phyloP scores from a whole-genome alignment of 1,140 invertebrate genomes.

The Xylocopa sonorina region DNA sequence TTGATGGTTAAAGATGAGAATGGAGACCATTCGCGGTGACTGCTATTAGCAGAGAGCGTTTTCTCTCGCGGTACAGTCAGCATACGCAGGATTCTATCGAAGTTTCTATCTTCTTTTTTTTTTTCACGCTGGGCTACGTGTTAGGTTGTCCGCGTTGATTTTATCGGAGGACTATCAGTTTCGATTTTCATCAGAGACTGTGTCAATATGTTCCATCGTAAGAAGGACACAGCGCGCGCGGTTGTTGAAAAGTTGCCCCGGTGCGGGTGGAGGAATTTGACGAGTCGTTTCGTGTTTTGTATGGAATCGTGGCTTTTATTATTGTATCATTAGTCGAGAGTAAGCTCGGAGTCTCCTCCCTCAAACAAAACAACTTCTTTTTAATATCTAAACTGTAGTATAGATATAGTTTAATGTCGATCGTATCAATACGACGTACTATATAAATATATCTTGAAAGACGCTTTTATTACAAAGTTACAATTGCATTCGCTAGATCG shows the following conservation, averaged over 20 bases:
- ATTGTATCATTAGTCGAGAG: background rate
- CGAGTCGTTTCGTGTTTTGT: background rate
- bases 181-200: too few relatives aligned
- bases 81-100: too few relatives aligned
- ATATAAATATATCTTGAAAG: background rate
- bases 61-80: too few relatives aligned
- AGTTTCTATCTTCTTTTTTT: background rate
- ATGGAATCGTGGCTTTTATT: background rate
- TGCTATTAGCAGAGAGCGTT: too few relatives aligned
- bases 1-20: too few relatives aligned
- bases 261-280: background rate
- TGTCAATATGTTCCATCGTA: background rate
- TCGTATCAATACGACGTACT: background rate
- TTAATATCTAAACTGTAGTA: background rate
- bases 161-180: background rate
- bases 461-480: constrained; percentile 10
- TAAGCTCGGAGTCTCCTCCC: background rate
- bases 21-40: too few relatives aligned
- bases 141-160: background rate
- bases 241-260: background rate
- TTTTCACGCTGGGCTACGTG: background rate
- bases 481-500: background rate
- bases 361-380: background rate
- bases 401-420: background rate
- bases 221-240: too few relatives aligned